phyloP scores from a whole-genome alignment of 2,113 vertebrate genomes.

The Aviceda subcristata region DNA sequence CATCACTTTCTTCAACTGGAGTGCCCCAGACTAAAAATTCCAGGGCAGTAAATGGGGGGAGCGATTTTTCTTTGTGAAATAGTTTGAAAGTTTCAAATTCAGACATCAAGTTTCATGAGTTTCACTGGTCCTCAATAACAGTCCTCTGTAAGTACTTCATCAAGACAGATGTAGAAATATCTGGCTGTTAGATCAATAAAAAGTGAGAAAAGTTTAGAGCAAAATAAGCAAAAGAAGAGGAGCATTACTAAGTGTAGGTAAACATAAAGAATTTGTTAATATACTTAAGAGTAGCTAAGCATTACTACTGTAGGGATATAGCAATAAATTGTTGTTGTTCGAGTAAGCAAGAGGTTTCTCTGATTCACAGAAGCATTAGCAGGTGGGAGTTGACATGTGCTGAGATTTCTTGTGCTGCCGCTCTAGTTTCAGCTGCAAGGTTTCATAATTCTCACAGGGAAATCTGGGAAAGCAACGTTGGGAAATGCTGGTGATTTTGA shows the following conservation, averaged over 20 bases:
- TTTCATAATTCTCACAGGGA: not conserved
- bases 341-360: not conserved
- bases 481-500: constrained; percentile 28
- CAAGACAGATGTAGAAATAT: not conserved
- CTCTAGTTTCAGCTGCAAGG: not conserved
- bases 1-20: not conserved
- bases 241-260: not conserved
- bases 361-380: not conserved
- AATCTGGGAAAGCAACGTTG: not conserved
- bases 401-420: not conserved
- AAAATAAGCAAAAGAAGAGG: not conserved
- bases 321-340: not conserved
- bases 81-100: not conserved
- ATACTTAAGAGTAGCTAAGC: not conserved
- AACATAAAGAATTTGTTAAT: not conserved
- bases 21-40: not conserved
- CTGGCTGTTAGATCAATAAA: not conserved
- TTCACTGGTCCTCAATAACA: not conserved
- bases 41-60: not conserved
- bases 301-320: not conserved
- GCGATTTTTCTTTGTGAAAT: not conserved
- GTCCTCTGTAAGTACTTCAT: not conserved
- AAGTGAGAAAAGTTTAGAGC: not conserved
- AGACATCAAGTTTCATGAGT: not conserved
- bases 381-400: not conserved